Evolutionary conservation across 2,797 vertebrate genomes (phyloP), one percentile per base, ranked within the genome.

Genomic region (Myotis pilosus): DNA sequence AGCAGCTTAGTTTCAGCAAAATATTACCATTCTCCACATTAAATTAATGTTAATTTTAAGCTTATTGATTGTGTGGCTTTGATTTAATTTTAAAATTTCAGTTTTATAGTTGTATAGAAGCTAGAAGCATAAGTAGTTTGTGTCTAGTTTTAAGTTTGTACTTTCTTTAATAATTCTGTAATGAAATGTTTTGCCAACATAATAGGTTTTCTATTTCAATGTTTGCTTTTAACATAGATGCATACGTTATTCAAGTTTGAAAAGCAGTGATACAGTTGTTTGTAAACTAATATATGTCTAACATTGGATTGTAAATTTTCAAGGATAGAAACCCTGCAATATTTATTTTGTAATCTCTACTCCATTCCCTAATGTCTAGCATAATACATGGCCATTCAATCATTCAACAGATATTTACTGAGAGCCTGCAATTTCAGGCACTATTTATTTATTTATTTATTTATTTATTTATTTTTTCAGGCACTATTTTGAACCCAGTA

Each of bases 151-250:
- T 75, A 23, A 36, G 7, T 82, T 68, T 91, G 19, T 84, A 53
- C 10, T 22, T 81, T 87, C n/a, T 55, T 92, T 60, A 81, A 78
- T 78, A 11, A 95, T 64, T 92, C n/a, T 93, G 22, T 84, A 85
- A 87, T 92, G 78, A 82, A 76, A 88, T 74, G 9, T 74, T 64
- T 94, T 95, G 17, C 36, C n/a, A 93, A 72, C 16, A 44, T 78
- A 25, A 79, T 19, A 84, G 47, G 7, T 83, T 94, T 84, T 75
- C 30, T 89, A 60, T 47, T 95, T 86, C 17, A 64, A 11, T 33
- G 83, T 85, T 92, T 87, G 88, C 75, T 94, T 88, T 76, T 38
- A 82, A 95, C 74, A 82, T 36, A 60, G 15, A 62, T 86, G 69
- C 15, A 62, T 2, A 51, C 6, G 83, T 82, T 86, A 78, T 89